Evolutionary conservation across 2,888 invertebrate genomes (phyloP).

Genomic region (Napeogenes inachia): DNA sequence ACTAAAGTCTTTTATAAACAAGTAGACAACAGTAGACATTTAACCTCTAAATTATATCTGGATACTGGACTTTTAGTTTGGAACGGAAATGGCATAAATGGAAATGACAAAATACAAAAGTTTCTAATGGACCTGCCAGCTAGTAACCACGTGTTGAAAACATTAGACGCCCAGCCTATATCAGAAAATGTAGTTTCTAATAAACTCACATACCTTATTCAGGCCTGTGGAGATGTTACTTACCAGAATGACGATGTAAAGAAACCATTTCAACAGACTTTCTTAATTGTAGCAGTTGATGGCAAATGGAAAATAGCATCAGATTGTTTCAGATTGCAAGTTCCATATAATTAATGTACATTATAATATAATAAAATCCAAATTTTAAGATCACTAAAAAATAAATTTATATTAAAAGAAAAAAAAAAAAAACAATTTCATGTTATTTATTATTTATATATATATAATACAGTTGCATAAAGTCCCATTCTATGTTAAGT

Average conservation of each 20-base stretch:
- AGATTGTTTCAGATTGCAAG: slow-evolving; percentile 91
- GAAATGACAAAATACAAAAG: slow-evolving; percentile 89
- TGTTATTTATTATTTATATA: too few relatives aligned
- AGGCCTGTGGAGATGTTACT: slow-evolving; percentile 88
- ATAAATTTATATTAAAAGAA: too few relatives aligned
- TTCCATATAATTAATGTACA: slow-evolving; percentile 51
- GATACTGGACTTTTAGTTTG: slow-evolving; percentile 91
- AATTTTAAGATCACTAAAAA: too few relatives aligned
- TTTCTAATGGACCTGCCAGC: slow-evolving; percentile 90
- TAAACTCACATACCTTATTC: slow-evolving; percentile 89
- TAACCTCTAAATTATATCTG: slow-evolving; percentile 88
- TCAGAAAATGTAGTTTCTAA: slow-evolving; percentile 84
- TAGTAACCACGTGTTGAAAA: slow-evolving; percentile 85
- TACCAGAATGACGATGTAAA: slow-evolving; percentile 78
- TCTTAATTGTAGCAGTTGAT: slow-evolving; percentile 90
- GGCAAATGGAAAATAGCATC: slow-evolving; percentile 97
- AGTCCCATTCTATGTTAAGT: too few relatives aligned
- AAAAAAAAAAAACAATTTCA: too few relatives aligned
- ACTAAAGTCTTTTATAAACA: slow-evolving; percentile 93
- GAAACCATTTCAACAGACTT: slow-evolving; percentile 89
- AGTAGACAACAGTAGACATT: slow-evolving; percentile 90
- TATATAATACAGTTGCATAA: too few relatives aligned
- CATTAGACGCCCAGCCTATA: slow-evolving; percentile 93
- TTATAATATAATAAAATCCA: slow-evolving; percentile 1
- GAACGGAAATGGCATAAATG: slow-evolving; percentile 93